Evolutionary conservation across 2,797 vertebrate species (phyloP).

Genomic region (Graptemys geographica): DNA sequence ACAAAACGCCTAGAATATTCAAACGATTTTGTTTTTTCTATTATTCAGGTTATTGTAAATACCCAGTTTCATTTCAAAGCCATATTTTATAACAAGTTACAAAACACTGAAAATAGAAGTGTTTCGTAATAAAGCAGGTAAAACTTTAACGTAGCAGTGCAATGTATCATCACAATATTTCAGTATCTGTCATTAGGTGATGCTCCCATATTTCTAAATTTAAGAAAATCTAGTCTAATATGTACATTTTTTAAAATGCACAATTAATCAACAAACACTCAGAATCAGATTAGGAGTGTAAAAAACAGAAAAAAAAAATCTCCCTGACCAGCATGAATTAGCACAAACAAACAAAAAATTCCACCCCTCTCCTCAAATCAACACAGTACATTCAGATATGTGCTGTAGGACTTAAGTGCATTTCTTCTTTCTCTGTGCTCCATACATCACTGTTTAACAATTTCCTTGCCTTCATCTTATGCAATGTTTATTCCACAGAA

Average conservation of each 20-base stretch:
- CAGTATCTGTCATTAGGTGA: not conserved
- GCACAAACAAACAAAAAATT: not conserved
- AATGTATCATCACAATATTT: not conserved
- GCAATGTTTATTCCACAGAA: rapidly evolving
- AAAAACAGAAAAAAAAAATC: not conserved
- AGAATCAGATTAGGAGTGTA: not conserved
- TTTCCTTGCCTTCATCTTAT: not conserved
- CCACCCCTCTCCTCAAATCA: not conserved
- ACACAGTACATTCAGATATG: not conserved
- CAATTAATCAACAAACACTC: not conserved
- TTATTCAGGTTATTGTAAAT: not conserved
- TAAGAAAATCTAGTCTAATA: not conserved
- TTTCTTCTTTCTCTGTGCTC: not conserved
- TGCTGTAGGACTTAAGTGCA: not conserved
- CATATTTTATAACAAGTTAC: not conserved
- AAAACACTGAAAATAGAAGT: not conserved
- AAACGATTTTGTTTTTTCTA: not conserved
- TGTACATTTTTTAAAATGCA: not conserved
- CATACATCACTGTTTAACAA: not conserved
- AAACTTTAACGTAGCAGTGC: not conserved
- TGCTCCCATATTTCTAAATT: not conserved
- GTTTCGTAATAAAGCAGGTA: not conserved
- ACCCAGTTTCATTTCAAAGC: not conserved
- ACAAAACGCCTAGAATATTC: not conserved
- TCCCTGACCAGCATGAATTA: not conserved